A percentile compares a stretch with the other conserved stretches of the same genome.
Evolutionary conservation across 2,888 invertebrate genomes (phyloP).

Genomic region (Xanthia icteritia): DNA sequence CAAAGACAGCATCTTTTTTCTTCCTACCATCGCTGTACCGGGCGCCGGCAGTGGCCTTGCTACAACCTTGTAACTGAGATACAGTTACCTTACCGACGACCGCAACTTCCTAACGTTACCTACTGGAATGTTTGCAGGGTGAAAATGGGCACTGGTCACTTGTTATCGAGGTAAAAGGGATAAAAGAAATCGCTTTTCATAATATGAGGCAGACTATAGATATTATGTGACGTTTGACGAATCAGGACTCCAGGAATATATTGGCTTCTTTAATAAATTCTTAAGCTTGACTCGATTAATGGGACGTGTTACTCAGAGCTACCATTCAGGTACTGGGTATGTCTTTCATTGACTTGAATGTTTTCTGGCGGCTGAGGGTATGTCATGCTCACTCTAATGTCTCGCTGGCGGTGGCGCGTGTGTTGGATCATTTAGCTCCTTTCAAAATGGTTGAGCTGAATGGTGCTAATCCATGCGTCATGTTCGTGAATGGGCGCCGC

Average conservation of each 20-base stretch:
- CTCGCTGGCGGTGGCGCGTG: too few relatives aligned
- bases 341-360: too few relatives aligned
- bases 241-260: neutral
- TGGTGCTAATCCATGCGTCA: too few relatives aligned
- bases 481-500: too few relatives aligned
- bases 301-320: too few relatives aligned
- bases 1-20: conserved; percentile 25
- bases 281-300: neutral
- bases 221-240: too few relatives aligned
- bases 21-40: conserved; percentile 30
- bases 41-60: conserved; percentile 73
- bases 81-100: conserved; percentile 68
- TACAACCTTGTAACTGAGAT: conserved; percentile 68
- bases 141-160: conserved; percentile 11
- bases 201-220: neutral
- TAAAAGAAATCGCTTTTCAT: neutral
- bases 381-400: too few relatives aligned
- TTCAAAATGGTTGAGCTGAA: too few relatives aligned
- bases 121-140: conserved; percentile 35
- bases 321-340: too few relatives aligned
- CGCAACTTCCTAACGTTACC: conserved; percentile 53
- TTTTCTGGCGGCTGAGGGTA: too few relatives aligned
- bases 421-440: too few relatives aligned
- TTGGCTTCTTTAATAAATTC: neutral
- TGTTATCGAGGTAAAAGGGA: neutral